Evolutionary conservation across 2,113 vertebrate species (phyloP).

Genomic region (Pithys albifrons): DNA sequence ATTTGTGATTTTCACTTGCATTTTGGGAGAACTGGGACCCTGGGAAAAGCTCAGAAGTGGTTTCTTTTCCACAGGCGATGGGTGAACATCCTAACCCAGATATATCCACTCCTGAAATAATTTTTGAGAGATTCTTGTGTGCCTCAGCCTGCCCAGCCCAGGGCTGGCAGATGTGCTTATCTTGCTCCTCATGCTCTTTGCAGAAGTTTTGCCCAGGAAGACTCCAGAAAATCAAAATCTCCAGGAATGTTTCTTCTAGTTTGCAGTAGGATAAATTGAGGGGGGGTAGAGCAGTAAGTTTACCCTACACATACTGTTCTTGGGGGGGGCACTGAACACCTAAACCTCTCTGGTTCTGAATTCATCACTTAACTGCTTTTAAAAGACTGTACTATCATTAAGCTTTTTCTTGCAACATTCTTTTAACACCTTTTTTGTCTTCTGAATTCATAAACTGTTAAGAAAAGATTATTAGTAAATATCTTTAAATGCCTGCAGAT

Average conservation of each 20-base stretch:
- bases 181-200: background rate
- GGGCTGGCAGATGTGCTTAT: background rate
- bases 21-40: background rate
- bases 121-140: background rate
- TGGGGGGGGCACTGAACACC: background rate
- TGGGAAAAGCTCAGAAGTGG: background rate
- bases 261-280: background rate
- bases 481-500: background rate
- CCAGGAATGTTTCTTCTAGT: background rate
- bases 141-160: background rate
- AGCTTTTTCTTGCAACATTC: background rate
- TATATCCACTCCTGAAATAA: background rate
- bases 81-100: background rate
- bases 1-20: background rate
- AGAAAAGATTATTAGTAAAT: background rate
- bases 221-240: background rate
- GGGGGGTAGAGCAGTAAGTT: background rate
- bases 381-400: background rate
- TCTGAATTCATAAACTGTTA: background rate
- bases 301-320: background rate
- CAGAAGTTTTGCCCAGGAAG: background rate
- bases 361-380: background rate
- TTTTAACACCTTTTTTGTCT: background rate
- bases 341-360: background rate
- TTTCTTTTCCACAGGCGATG: background rate